phyloP scores from a whole-genome alignment of 2,797 vertebrate species.

The Falco novaeseelandiae region DNA sequence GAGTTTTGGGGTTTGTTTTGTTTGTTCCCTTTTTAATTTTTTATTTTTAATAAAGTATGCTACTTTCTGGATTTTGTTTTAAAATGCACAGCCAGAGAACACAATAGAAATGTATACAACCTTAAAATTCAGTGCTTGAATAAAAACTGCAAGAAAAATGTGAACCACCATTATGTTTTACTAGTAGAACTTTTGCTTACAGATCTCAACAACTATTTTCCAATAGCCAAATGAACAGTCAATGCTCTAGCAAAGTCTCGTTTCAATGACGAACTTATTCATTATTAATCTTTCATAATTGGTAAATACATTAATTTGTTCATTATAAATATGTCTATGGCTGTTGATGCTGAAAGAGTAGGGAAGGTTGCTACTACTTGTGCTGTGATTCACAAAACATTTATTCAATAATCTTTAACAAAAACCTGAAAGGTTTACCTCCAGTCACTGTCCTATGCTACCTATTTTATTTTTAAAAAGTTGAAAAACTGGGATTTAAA shows the following conservation, averaged over 20 bases:
- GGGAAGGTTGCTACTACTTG: neutral
- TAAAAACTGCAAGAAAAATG: neutral
- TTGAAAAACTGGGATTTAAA: neutral
- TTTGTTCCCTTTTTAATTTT: neutral
- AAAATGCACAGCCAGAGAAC: neutral
- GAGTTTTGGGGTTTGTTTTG: neutral
- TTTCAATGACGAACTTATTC: neutral
- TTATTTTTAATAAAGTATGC: neutral
- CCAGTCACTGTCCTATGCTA: neutral
- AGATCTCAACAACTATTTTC: neutral
- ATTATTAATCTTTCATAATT: neutral
- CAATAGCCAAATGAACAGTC: neutral
- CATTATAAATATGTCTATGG: neutral
- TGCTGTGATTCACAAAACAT: neutral
- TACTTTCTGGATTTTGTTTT: neutral
- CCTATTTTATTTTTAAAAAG: neutral
- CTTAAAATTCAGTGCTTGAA: neutral
- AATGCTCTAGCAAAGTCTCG: neutral
- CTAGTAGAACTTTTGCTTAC: neutral
- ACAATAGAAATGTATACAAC: neutral
- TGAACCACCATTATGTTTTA: neutral
- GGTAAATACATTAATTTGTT: neutral
- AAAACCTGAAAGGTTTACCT: neutral
- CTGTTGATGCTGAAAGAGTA: neutral
- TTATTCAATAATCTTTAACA: neutral